Conservation (phyloP, 2,888 invertebrate species). For the Leptinotarsa tumamoca region DNA sequence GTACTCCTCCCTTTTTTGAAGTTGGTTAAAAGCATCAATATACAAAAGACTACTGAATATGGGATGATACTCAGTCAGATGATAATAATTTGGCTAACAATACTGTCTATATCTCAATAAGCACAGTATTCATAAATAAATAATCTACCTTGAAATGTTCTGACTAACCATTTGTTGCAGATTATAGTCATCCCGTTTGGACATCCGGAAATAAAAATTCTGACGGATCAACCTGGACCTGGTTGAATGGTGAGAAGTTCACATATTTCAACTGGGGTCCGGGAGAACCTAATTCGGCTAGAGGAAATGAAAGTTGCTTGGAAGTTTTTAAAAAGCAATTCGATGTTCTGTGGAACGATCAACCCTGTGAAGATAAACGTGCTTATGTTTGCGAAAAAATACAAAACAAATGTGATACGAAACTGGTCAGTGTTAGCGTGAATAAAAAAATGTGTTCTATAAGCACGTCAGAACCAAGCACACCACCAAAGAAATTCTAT, state of each 20-base stretch:
- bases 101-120: no score
- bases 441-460: background rate
- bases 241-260: conserved; percentile 11
- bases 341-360: conserved; percentile 32
- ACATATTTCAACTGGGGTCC: conserved; percentile 25
- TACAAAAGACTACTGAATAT: no score
- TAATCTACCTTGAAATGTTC: background rate
- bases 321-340: conserved; percentile 19
- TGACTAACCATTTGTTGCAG: background rate
- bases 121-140: background rate
- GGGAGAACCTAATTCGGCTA: conserved; percentile 31
- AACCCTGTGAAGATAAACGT: conserved; percentile 31
- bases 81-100: no score
- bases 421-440: background rate
- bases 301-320: conserved; percentile 27
- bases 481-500: background rate
- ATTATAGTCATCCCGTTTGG: conserved; percentile 17
- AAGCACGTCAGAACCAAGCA: background rate
- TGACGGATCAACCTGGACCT: conserved; percentile 19
- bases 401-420: background rate
- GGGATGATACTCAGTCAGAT: no score
- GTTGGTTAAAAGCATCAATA: no score
- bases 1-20: no score
- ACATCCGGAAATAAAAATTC: conserved; percentile 23
- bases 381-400: conserved; percentile 30